These are phyloP conservation scores for Cepaea nemoralis DNA, from an alignment of 1,140 invertebrate species.

Conservation along the genomic window DNA sequence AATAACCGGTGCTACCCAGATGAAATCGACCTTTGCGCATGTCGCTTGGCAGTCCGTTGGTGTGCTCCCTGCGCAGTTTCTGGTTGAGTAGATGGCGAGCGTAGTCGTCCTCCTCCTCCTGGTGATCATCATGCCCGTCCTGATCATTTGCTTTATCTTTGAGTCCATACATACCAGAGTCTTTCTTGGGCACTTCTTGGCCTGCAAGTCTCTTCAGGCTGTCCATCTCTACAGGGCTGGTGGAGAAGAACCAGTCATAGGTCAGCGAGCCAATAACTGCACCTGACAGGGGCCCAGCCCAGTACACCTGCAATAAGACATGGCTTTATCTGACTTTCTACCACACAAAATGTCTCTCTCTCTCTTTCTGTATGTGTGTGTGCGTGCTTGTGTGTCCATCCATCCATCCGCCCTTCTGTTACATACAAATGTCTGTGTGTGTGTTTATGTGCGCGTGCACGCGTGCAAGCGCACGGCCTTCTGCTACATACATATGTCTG, in stretches of 20 bases:
- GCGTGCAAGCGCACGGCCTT: too few relatives aligned
- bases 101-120: constrained; percentile 3
- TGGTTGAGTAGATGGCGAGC: background rate
- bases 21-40: background rate
- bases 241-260: constrained; percentile 82
- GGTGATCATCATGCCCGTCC: background rate
- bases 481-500: too few relatives aligned
- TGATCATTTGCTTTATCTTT: background rate
- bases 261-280: constrained; percentile 81
- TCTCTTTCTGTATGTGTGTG: too few relatives aligned
- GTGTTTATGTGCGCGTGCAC: too few relatives aligned
- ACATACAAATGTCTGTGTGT: background rate
- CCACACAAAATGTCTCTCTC: too few relatives aligned
- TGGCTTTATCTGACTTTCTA: too few relatives aligned
- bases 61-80: background rate
- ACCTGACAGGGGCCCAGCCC: constrained; percentile 87
- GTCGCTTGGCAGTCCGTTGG: background rate
- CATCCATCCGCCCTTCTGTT: constrained; percentile 15
- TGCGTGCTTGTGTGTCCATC: background rate
- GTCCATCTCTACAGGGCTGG: constrained; percentile 27
- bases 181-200: constrained; percentile 16
- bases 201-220: constrained; percentile 27
- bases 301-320: constrained; percentile 82
- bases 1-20: background rate
- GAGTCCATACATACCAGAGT: constrained; percentile 11